Evolutionary conservation across 2,113 vertebrate genomes (phyloP), one percentile per base, ranked within the genome.

Genomic region (Hemiprocne comata): DNA sequence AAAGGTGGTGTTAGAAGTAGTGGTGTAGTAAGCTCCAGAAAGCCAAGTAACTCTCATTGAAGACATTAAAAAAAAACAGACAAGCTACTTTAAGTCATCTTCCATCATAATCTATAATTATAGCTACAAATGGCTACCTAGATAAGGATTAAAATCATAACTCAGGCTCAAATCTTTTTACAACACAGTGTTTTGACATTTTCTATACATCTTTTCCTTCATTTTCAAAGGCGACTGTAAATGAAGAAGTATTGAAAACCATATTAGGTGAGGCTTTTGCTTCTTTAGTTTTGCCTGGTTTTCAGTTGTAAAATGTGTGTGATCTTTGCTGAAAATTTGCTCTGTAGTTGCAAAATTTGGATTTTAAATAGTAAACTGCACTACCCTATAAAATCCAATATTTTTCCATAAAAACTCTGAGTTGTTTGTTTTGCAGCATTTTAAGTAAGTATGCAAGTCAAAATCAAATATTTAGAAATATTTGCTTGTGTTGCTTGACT

Each of bases 211-310:
- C 25, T 55, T 42, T 66, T 40, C 58, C 21, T 88, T 36, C 25
- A n/a, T 69, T 85, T 62, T 21, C 36, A 57, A 85, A 74, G 24
- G 18, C 7, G 3, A 28, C 15, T 36, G 26, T 60, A 51, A 60
- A 65, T 17, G 6, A 31, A 36, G 24, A 77, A 44, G 21, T 16
- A 26, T 16, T 46, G 33, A 67, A 66, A 73, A 54, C 11, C 61
- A 11, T 31, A 14, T 4, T 4, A 7, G 11, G 5, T 9, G 2
- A 3, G 2, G 1, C 4, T 61, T 58, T 24, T 54, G 5, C 61
- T 86, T 72, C n/a, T 66, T 88, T 61, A 66, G 29, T 65, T 53
- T 61, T 70, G 18, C 20, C 24, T 46, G 10, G 1, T 78, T 78
- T 83, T 85, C 66, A 50, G 25, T 26, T 16, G 23, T 36, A 50